These are phyloP conservation scores for Macquaria australasica DNA, from an alignment of 2,113 vertebrate species.

Conservation along the genomic window DNA sequence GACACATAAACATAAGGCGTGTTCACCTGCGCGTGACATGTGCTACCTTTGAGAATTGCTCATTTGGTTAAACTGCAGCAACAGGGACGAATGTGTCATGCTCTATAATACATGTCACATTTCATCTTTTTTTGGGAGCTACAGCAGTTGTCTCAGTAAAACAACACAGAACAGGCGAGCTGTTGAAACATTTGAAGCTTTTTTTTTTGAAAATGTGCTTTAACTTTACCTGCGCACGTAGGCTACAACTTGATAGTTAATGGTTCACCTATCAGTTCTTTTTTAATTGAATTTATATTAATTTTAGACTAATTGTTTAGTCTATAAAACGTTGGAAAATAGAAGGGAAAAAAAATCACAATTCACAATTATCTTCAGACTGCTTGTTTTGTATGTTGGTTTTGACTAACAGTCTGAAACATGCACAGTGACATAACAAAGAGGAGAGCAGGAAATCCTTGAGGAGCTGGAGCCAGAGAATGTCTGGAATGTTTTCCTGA, in stretches of 20 bases:
- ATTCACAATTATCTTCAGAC: too few species aligned
- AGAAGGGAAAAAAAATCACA: neutral
- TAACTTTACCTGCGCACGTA: neutral
- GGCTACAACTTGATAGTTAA: neutral
- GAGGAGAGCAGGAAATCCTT: neutral
- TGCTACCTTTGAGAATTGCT: neutral
- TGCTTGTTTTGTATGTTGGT: neutral
- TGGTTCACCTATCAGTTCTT: neutral
- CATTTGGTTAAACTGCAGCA: neutral
- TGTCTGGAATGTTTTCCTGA: neutral
- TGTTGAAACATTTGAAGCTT: neutral
- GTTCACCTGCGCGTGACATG: neutral
- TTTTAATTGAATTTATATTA: too few species aligned
- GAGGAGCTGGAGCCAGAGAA: neutral
- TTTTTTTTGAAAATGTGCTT: neutral
- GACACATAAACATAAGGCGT: slow-evolving; percentile 11
- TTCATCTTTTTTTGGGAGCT: neutral
- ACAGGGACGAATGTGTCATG: neutral
- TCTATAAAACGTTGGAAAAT: neutral
- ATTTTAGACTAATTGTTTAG: neutral
- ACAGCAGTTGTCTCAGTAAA: too few species aligned
- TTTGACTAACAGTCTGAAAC: neutral
- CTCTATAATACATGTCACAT: neutral
- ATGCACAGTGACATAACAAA: neutral
- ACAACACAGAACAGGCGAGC: neutral